Percentiles rank a stretch among this genome's conserved stretches.
These are phyloP conservation scores for Leptinotarsa tumamoca DNA, from an alignment of 2,888 invertebrate species.

Conservation along the genomic window DNA sequence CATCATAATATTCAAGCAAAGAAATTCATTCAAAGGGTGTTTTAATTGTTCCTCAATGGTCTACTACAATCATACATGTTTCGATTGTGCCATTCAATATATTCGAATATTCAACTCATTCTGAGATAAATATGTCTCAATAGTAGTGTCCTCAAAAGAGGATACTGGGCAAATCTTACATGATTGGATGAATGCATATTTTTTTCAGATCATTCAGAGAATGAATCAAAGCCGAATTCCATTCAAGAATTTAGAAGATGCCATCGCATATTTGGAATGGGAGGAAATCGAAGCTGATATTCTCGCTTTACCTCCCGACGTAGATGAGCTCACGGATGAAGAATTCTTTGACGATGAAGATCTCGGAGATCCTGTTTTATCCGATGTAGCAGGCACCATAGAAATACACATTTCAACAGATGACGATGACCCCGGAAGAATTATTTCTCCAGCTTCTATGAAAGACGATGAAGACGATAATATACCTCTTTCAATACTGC, in stretches of 20 bases:
- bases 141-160: no score
- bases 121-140: no score
- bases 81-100: no score
- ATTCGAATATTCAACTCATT: no score
- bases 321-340: constrained; percentile 44
- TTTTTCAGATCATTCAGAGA: constrained; percentile 11
- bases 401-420: constrained; percentile 1
- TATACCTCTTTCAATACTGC: no score
- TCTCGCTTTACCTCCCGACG: constrained; percentile 33
- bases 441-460: no score
- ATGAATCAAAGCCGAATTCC: neutral
- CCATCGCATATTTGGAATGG: constrained; percentile 37
- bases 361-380: constrained; percentile 24
- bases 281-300: constrained; percentile 44
- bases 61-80: no score
- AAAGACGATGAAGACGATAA: no score
- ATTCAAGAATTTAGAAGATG: constrained; percentile 20
- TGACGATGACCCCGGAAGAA: neutral
- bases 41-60: no score
- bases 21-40: no score
- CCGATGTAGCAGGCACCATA: neutral
- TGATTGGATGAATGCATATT: constrained; percentile 10
- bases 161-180: constrained; percentile 17
- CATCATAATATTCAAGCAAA: no score
- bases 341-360: constrained; percentile 40